A percentile compares a stretch with the other conserved stretches of the same genome.
Conservation (phyloP, 2,113 vertebrate genomes). For the Monopterus albus region DNA sequence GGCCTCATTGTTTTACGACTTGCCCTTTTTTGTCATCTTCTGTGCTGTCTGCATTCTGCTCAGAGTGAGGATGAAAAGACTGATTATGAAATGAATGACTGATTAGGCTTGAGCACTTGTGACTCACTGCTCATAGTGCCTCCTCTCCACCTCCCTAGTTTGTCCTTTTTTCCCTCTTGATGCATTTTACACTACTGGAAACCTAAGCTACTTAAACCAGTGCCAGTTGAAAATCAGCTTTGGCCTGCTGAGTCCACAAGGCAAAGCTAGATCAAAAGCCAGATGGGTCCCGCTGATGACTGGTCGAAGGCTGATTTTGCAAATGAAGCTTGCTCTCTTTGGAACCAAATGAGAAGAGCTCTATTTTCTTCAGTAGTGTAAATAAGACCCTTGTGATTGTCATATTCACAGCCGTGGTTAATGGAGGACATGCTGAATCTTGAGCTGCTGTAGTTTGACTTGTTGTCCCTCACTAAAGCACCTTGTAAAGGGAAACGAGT, state of each 20-base stretch:
- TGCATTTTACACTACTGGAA: conserved; percentile 1
- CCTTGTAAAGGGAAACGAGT: conserved; percentile 1
- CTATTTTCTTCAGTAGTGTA: conserved; percentile 31
- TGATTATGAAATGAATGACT: conserved; percentile 90
- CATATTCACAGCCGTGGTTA: conserved; percentile 38
- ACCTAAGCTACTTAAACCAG: not conserved
- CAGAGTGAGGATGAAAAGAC: conserved; percentile 89
- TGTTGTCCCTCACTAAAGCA: conserved; percentile 25
- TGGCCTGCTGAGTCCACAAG: not conserved
- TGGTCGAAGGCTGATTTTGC: not conserved
- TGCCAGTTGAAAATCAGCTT: conserved; percentile 24
- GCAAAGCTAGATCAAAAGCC: conserved; percentile 24
- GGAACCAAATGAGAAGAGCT: conserved; percentile 42
- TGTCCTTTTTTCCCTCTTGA: not conserved
- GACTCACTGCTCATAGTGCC: conserved; percentile 75
- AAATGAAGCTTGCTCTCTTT: conserved; percentile 45
- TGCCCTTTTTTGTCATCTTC: conserved; percentile 75
- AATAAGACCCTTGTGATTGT: conserved; percentile 27
- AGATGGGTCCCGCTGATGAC: conserved; percentile 23
- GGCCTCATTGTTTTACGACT: conserved; percentile 43
- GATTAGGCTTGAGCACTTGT: conserved; percentile 86
- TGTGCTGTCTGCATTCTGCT: conserved; percentile 82
- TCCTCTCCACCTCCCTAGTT: conserved; percentile 30
- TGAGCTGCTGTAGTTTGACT: conserved; percentile 50
- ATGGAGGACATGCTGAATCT: conserved; percentile 49